A percentile compares a stretch with the other conserved stretches of the same genome.
Conservation (phyloP, 2,113 vertebrate species). For the Bettongia penicillata region DNA sequence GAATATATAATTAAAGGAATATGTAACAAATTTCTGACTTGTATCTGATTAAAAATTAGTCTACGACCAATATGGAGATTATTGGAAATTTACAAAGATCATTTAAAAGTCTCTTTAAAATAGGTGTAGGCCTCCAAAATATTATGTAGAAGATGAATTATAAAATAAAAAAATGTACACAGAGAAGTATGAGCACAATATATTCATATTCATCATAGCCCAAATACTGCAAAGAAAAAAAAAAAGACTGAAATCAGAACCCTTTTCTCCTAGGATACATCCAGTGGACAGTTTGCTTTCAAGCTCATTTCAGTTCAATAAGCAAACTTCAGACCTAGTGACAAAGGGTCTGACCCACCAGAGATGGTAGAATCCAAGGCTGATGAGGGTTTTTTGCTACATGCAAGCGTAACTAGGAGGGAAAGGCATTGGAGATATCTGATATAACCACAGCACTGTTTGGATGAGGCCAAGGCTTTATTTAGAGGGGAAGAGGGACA, state of each 20-base stretch:
- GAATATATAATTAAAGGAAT: conserved; percentile 8
- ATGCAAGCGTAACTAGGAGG: not conserved
- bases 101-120: conserved; percentile 47
- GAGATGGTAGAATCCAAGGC: not conserved
- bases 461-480: conserved; percentile 15
- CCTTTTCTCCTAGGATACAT: conserved; percentile 11
- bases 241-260: conserved; percentile 14
- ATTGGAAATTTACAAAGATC: conserved; percentile 44
- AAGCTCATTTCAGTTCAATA: conserved; percentile 18
- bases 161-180: not conserved
- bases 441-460: not conserved
- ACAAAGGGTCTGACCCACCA: not conserved
- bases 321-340: conserved; percentile 2
- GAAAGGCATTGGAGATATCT: not conserved
- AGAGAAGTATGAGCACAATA: conserved; percentile 7
- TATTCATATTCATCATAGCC: conserved; percentile 48
- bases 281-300: conserved; percentile 31
- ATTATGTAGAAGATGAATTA: conserved; percentile 1
- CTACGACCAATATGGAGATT: conserved; percentile 38
- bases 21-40: conserved; percentile 44
- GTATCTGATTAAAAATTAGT: conserved; percentile 7
- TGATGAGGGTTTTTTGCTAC: not conserved
- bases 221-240: conserved; percentile 23
- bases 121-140: not conserved
- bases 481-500: not conserved